A percentile compares a stretch with the other conserved stretches of the same genome.
Evolutionary conservation across 2,797 vertebrate genomes (phyloP).

Genomic region (Mustela erminea): DNA sequence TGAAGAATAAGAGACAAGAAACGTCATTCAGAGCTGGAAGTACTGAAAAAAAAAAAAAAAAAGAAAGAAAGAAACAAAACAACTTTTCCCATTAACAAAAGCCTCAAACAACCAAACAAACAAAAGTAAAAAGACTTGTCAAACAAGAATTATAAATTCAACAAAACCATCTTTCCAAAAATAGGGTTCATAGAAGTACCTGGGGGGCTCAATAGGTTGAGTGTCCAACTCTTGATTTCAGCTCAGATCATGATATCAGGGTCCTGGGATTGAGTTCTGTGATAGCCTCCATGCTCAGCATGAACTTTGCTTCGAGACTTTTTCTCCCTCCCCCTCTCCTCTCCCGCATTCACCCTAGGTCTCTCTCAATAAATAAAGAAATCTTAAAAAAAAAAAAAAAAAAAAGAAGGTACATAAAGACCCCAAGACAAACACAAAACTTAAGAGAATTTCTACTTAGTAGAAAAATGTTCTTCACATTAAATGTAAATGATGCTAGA

Average conservation of each 20-base stretch:
- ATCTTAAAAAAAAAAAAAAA: no score
- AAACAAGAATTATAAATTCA: not conserved
- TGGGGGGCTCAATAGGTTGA: no score
- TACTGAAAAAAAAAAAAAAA: not conserved
- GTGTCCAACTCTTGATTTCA: no score
- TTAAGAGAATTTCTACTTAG: not conserved
- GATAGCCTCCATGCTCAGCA: no score
- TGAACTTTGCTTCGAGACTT: no score
- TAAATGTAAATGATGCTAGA: not conserved
- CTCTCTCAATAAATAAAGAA: no score
- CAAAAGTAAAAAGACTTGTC: not conserved
- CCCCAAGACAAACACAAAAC: not conserved
- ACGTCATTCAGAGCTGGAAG: not conserved
- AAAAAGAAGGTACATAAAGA: not conserved
- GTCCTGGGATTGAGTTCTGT: no score
- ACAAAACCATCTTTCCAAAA: not conserved
- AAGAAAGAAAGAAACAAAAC: not conserved
- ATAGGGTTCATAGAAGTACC: not conserved
- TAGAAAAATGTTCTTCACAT: not conserved
- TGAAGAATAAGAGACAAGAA: not conserved
- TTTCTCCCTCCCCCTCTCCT: no score
- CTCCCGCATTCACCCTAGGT: fast-evolving
- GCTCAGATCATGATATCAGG: no score
- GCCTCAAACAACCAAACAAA: not conserved
- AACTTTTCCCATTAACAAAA: not conserved